Evolutionary conservation across 2,888 invertebrate species (phyloP), one percentile per base, ranked within the genome.

Genomic region (Sarcophaga variegata): DNA sequence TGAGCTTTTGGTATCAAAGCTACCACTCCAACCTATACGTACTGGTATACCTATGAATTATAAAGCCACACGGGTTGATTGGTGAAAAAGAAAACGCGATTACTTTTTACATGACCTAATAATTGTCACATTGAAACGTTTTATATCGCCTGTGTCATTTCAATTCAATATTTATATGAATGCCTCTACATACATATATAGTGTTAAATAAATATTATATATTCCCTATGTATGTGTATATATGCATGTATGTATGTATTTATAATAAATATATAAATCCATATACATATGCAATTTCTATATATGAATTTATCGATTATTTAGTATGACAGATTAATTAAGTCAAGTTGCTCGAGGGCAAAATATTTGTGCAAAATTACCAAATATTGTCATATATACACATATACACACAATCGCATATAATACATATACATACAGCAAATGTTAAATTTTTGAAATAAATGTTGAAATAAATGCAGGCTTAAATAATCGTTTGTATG

Each of bases 281-380:
- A 54, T 54, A 54, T 37, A 37, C 10, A 10, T 37, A 37, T 37
- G 37, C 10, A 10, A 37, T 37, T 37, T 37, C 37, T 17, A 17
- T 54, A 54, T 14, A 17, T 54, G 14, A 14, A 54, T 54, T 14
- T 54, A 54, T 54, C 54, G 54, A 54, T 54, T 60, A 79, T 76
- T 86, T 72, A 62, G 20, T 72, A 60, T 86, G 83, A 86, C 83
- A 83, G 86, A 81, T 86, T 83, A 86, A 86, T 86, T 86, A 86
- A 83, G 86, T 86, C 59, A 75, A 54, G 62, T 78, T 77, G 86
- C 86, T 81, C 20, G 59, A 60, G 59, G 86, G 69, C 72, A 75
- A 78, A 86, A 81, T 78, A 81, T 74, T 75, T 82, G 71, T 85
- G 69, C 77, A 83, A 78, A 66, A 86, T 64, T 74, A 69, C 54